phyloP scores from a whole-genome alignment of 2,113 vertebrate species.

The Acanthisitta chloris region DNA sequence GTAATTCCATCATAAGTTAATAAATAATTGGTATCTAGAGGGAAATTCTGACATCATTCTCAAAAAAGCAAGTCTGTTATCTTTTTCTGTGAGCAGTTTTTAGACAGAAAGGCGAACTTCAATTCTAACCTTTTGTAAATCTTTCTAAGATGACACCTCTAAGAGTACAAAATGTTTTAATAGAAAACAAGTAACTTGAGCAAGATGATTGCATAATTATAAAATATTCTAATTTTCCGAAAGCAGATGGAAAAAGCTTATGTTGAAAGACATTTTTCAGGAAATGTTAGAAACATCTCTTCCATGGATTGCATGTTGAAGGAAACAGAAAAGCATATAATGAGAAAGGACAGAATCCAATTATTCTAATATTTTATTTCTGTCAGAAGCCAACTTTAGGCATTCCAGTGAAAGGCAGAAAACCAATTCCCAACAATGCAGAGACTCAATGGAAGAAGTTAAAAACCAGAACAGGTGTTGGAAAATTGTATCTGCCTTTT shows the following conservation, averaged over 20 bases:
- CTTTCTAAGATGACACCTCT: not conserved
- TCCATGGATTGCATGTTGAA: not conserved
- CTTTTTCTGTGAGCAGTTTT: not conserved
- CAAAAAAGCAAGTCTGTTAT: not conserved
- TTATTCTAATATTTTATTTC: constrained; percentile 20
- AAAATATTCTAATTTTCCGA: constrained; percentile 22
- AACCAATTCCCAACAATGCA: not conserved
- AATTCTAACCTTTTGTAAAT: not conserved
- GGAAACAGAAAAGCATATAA: constrained; percentile 24
- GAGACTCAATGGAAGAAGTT: not conserved
- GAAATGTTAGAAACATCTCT: constrained; percentile 29
- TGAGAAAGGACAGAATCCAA: constrained; percentile 40
- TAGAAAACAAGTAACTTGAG: constrained; percentile 16
- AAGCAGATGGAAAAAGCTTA: constrained; percentile 15
- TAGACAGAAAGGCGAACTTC: not conserved
- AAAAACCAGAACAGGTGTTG: constrained; percentile 29
- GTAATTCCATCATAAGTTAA: not conserved
- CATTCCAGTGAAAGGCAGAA: constrained; percentile 18
- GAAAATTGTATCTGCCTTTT: constrained; percentile 49
- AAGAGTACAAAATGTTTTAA: not conserved
- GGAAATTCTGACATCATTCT: not conserved
- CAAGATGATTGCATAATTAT: not conserved
- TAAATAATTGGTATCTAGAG: not conserved
- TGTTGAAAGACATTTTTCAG: constrained; percentile 13
- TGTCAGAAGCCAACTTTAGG: constrained; percentile 16